These are phyloP conservation scores for Drosophila silvestris DNA, from an alignment of 2,888 invertebrate species.

Conservation along the genomic window DNA sequence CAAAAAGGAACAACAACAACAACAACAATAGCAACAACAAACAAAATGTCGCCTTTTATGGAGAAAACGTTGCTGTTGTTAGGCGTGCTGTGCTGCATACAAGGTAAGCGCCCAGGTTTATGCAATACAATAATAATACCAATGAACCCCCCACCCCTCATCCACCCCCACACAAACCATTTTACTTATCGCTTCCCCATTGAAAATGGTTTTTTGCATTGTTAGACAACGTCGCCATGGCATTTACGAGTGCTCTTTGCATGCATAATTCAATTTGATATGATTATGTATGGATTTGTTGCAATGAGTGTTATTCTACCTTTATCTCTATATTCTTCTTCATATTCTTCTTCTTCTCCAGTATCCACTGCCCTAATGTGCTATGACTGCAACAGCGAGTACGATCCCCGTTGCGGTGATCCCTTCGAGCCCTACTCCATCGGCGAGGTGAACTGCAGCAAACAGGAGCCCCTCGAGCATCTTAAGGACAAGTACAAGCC, in stretches of 20 bases:
- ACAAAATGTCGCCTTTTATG: conserved; percentile 82
- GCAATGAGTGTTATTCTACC: background rate
- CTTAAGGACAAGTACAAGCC: conserved; percentile 86
- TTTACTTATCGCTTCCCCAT: background rate
- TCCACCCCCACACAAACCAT: background rate
- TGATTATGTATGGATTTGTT: conserved; percentile 23
- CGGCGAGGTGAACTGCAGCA: conserved; percentile 93
- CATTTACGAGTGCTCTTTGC: conserved; percentile 29
- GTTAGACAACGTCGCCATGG: conserved; percentile 32
- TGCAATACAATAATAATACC: conserved; percentile 52
- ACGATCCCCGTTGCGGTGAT: conserved; percentile 95
- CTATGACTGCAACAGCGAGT: conserved; percentile 96
- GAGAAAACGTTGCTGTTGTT: conserved; percentile 83
- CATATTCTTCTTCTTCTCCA: conserved; percentile 37
- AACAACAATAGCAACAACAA: conserved; percentile 16
- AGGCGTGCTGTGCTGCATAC: conserved; percentile 83
- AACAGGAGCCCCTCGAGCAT: conserved; percentile 90
- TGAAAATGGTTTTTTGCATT: conserved; percentile 18
- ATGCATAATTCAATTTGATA: conserved; percentile 30
- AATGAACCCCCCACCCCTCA: background rate
- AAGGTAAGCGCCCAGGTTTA: conserved; percentile 79
- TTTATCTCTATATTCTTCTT: background rate
- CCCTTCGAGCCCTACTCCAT: conserved; percentile 94
- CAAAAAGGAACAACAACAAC: conserved; percentile 20
- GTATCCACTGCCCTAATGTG: conserved; percentile 90